Evolutionary conservation across 2,888 invertebrate species (phyloP).

Genomic region (Drosophila picticornis): DNA sequence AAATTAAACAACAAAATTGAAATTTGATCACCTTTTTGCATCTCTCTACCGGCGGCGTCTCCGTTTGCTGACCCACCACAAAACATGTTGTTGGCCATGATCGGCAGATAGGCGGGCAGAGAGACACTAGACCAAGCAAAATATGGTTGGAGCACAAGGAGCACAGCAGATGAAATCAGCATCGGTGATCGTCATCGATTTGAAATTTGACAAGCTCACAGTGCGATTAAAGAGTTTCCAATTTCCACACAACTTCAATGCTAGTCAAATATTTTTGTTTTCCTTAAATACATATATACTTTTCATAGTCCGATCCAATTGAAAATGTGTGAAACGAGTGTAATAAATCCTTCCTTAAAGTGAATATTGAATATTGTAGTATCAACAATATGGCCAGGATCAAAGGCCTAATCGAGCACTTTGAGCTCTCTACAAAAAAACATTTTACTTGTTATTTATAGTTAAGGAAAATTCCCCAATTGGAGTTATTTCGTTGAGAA

Average conservation of each 20-base stretch:
- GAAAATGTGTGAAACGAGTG: not conserved
- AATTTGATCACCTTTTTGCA: conserved; percentile 35
- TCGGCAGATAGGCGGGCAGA: conserved; percentile 19
- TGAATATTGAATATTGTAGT: not conserved
- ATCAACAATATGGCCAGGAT: not conserved
- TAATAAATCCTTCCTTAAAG: not conserved
- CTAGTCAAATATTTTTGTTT: not conserved
- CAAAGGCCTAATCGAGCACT: not conserved
- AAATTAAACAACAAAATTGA: conserved; percentile 1
- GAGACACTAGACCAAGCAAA: conserved; percentile 12
- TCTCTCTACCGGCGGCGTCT: conserved; percentile 18
- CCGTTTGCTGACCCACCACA: conserved; percentile 37
- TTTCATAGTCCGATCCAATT: not conserved
- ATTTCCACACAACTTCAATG: not conserved
- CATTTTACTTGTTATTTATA: not conserved
- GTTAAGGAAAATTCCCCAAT: not conserved
- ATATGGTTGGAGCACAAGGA: conserved; percentile 16
- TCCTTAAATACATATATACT: not conserved
- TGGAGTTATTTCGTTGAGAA: not conserved
- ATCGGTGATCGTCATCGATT: conserved; percentile 1
- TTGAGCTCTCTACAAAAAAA: not conserved
- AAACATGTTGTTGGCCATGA: conserved; percentile 74
- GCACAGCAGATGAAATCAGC: conserved; percentile 8
- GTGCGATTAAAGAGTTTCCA: not conserved
- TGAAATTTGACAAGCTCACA: not conserved